These are phyloP conservation scores for Rhopilema esculentum DNA, from an alignment of 30 jellyfish, hydroid and myxozoan genomes.

Conservation along the genomic window DNA sequence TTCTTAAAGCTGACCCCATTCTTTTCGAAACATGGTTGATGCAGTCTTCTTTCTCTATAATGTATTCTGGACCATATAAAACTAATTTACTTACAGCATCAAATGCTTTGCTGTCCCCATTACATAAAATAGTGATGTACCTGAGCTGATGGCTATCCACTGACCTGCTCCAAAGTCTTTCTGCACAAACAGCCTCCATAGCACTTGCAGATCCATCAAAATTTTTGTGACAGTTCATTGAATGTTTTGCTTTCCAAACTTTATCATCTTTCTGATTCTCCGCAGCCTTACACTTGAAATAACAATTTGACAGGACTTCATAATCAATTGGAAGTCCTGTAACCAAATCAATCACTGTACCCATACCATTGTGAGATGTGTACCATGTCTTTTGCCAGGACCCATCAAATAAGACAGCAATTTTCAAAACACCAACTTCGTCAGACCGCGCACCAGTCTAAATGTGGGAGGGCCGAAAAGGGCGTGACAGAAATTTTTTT, in stretches of 20 bases:
- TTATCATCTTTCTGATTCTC: not conserved
- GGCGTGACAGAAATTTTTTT: no score
- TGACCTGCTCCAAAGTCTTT: constrained; percentile 26
- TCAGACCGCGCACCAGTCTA: constrained; percentile 25
- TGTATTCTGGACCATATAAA: no score
- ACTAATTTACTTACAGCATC: no score
- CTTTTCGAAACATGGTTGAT: no score
- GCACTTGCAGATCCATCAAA: constrained; percentile 40
- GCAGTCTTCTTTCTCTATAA: no score
- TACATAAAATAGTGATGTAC: constrained; percentile 38
- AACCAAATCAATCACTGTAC: constrained; percentile 36
- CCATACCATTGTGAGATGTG: constrained; percentile 47
- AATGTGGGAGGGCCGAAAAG: no score
- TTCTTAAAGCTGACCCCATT: no score
- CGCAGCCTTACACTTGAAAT: constrained; percentile 23
- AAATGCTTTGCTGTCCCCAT: constrained; percentile 67
- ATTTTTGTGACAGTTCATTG: constrained; percentile 8
- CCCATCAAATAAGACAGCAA: constrained; percentile 56
- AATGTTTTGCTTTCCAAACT: constrained; percentile 17
- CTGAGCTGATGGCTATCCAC: not conserved
- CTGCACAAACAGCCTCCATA: constrained; percentile 60
- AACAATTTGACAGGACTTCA: constrained; percentile 37
- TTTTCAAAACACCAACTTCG: constrained; percentile 23
- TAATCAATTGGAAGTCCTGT: constrained; percentile 54
- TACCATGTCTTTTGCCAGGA: constrained; percentile 59